Evolutionary conservation across 2,888 invertebrate species (phyloP).

Genomic region (Sepioteuthis lessoniana): DNA sequence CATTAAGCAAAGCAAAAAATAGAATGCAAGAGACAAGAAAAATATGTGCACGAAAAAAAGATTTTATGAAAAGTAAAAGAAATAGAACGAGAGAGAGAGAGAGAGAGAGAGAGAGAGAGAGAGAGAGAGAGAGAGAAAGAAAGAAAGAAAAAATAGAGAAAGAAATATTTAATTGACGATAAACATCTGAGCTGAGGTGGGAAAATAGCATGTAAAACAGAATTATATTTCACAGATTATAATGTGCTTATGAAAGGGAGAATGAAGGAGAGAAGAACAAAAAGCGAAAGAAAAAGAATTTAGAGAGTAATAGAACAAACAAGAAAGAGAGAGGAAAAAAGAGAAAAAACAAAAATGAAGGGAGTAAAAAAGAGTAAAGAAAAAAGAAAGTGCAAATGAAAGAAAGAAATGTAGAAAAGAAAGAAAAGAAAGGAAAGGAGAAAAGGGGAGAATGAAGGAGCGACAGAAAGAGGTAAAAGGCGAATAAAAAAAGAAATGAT

Average conservation of each 20-base stretch:
- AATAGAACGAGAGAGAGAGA: not conserved
- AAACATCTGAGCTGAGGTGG: too few relatives aligned
- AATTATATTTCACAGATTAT: not conserved
- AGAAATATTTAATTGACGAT: too few relatives aligned
- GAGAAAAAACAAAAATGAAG: too few relatives aligned
- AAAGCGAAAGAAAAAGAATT: not conserved
- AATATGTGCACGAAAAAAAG: not conserved
- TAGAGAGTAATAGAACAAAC: not conserved
- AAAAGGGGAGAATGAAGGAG: not conserved
- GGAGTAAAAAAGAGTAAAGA: not conserved
- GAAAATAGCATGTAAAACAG: not conserved
- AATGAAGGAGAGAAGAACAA: not conserved
- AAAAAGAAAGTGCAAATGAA: not conserved
- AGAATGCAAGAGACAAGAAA: not conserved
- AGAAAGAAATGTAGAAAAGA: not conserved
- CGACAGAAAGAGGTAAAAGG: not conserved
- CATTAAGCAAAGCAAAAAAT: not conserved
- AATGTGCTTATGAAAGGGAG: not conserved
- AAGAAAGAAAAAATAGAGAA: too few relatives aligned
- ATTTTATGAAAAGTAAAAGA: not conserved
- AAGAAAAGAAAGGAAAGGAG: not conserved
- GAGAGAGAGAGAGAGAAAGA: not conserved
- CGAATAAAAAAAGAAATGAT: too few relatives aligned
- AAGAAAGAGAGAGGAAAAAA: not conserved
- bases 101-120: not conserved